Evolutionary conservation across 2,888 invertebrate species (phyloP).

Genomic region (Sinopyrophorus schimmeli): DNA sequence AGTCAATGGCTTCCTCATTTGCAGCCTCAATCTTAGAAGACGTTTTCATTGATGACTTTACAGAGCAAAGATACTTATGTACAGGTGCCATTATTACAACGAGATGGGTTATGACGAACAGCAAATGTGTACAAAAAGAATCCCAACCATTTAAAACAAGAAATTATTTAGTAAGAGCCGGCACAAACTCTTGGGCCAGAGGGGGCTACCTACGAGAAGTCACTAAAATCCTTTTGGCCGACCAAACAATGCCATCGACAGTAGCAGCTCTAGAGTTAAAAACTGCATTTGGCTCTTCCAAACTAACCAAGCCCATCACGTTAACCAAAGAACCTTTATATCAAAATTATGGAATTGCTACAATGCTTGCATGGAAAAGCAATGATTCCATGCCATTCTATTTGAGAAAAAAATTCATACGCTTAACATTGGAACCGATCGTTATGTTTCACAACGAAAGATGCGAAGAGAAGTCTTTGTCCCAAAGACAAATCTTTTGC

Average conservation of each 20-base stretch:
- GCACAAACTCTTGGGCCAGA: conserved; percentile 22
- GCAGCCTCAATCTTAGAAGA: conserved; percentile 24
- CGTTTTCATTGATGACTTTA: conserved; percentile 16
- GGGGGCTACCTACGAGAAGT: conserved; percentile 20
- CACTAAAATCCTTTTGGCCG: conserved; percentile 1
- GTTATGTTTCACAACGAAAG: conserved; percentile 3
- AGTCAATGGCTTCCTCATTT: too few species aligned
- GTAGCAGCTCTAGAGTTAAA: conserved; percentile 10
- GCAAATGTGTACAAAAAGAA: conserved; percentile 4
- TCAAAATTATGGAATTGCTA: conserved; percentile 1
- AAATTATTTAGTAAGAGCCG: conserved; percentile 3
- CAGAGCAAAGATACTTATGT: conserved; percentile 19
- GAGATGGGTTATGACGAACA: conserved; percentile 16
- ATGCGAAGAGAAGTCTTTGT: not conserved
- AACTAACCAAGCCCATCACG: conserved; percentile 7
- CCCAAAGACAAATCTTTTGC: conserved; percentile 3
- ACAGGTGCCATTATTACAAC: conserved; percentile 19
- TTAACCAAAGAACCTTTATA: not conserved
- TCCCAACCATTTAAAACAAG: not conserved
- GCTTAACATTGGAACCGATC: not conserved
- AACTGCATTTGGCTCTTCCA: not conserved
- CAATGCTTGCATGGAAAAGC: conserved; percentile 15
- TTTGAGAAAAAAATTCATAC: conserved; percentile 8
- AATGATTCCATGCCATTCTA: conserved; percentile 9
- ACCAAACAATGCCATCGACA: not conserved